Conservation (phyloP, 2,888 invertebrate genomes). For the Lamproptera curius region DNA sequence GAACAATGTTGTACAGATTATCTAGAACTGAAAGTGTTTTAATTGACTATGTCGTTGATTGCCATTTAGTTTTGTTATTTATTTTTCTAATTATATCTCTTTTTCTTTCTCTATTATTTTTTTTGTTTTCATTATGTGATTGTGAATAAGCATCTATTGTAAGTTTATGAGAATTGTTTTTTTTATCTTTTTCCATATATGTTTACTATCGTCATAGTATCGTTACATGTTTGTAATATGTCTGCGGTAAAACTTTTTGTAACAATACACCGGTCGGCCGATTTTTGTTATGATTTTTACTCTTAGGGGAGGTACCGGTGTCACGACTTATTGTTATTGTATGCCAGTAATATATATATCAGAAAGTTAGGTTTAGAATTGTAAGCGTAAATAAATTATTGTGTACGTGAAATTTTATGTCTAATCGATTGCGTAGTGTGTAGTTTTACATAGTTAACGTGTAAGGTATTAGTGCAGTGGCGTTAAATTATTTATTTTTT, state of each 20-base stretch:
- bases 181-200: constrained; percentile 3
- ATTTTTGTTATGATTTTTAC: constrained; percentile 8
- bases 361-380: constrained; percentile 46
- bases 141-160: constrained; percentile 27
- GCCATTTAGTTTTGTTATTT: constrained; percentile 71
- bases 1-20: constrained; percentile 48
- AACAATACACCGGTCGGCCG: neutral
- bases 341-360: constrained; percentile 69
- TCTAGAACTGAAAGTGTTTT: constrained; percentile 33
- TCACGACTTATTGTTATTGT: constrained; percentile 38
- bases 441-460: constrained; percentile 62
- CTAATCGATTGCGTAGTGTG: constrained; percentile 55
- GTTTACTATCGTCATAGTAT: constrained; percentile 1
- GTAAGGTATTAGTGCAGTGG: constrained; percentile 65
- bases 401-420: constrained; percentile 59
- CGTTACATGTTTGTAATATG: constrained; percentile 1
- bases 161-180: constrained; percentile 17
- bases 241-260: constrained; percentile 1
- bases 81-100: constrained; percentile 66
- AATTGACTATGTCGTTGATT: constrained; percentile 42
- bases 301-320: constrained; percentile 13
- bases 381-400: constrained; percentile 47
- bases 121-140: constrained; percentile 52
- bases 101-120: constrained; percentile 55
- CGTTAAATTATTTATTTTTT: constrained; percentile 77